Conservation (phyloP, 2,797 vertebrate genomes). For the Pangasius djambal region DNA sequence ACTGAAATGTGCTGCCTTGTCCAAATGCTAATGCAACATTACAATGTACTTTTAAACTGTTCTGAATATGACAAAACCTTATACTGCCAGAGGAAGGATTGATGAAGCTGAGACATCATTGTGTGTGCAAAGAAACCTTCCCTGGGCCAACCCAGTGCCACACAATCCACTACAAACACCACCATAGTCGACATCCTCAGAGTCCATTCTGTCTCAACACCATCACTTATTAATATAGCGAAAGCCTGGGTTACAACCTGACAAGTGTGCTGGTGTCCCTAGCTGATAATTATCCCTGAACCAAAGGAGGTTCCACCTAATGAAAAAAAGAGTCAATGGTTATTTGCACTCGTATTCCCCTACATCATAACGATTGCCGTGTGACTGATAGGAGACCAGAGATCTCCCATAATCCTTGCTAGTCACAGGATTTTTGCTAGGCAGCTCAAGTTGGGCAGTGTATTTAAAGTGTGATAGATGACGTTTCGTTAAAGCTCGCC, state of each 20-base stretch:
- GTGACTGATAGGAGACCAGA: slow-evolving; percentile 53
- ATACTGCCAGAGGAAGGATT: background rate
- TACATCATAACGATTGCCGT: slow-evolving; percentile 24
- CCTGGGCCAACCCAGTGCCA: background rate
- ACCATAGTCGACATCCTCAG: slow-evolving; percentile 39
- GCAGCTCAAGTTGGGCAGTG: slow-evolving; percentile 66
- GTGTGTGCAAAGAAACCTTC: slow-evolving; percentile 25
- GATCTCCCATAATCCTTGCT: slow-evolving; percentile 62
- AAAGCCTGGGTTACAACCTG: slow-evolving; percentile 47
- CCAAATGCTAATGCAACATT: background rate
- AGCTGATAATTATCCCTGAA: slow-evolving; percentile 70
- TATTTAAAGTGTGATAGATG: slow-evolving; percentile 80
- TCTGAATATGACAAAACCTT: background rate
- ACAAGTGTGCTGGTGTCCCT: slow-evolving; percentile 54
- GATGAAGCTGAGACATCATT: slow-evolving; percentile 24
- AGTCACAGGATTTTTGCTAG: slow-evolving; percentile 60
- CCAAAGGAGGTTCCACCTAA: slow-evolving; percentile 60
- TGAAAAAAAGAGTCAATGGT: slow-evolving; percentile 58
- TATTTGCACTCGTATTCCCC: slow-evolving; percentile 52
- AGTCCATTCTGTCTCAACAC: slow-evolving; percentile 56
- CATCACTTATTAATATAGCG: slow-evolving; percentile 65
- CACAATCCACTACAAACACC: slow-evolving; percentile 23
- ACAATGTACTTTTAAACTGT: background rate
- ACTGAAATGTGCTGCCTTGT: background rate
- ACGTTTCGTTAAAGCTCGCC: slow-evolving; percentile 68